phyloP scores from a whole-genome alignment of 2,888 invertebrate species.

The Drosophila infuscata region DNA sequence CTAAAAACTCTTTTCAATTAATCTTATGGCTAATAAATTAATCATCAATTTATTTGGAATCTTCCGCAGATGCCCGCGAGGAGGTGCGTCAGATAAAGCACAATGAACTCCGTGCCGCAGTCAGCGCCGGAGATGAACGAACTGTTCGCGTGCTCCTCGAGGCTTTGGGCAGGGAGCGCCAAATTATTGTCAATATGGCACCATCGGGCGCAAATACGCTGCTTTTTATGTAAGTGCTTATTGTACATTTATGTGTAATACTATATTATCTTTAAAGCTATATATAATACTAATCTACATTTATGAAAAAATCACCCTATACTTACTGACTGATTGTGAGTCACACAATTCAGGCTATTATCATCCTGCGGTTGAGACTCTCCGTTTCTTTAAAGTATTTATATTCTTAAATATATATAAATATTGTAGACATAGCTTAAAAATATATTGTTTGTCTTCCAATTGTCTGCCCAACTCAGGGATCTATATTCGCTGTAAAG shows the following conservation, averaged over 20 bases:
- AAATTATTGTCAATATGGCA: conserved; percentile 93
- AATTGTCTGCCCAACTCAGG: too few relatives aligned
- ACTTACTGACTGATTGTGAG: too few relatives aligned
- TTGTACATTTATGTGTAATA: not conserved
- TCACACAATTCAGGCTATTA: too few relatives aligned
- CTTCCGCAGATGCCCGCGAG: conserved; percentile 86
- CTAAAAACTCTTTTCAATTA: not conserved
- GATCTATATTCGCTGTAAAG: too few relatives aligned
- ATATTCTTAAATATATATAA: too few relatives aligned
- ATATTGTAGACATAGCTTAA: too few relatives aligned
- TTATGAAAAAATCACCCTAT: not conserved
- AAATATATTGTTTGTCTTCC: too few relatives aligned
- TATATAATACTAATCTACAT: not conserved
- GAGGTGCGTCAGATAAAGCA: conserved; percentile 90
- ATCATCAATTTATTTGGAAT: not conserved
- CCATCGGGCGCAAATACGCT: conserved; percentile 95
- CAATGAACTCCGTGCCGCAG: conserved; percentile 91
- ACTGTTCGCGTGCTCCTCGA: conserved; percentile 89
- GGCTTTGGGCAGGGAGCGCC: conserved; percentile 88
- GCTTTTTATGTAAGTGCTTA: conserved; percentile 91
- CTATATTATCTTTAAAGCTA: not conserved
- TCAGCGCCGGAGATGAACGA: conserved; percentile 89
- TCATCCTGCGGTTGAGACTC: too few relatives aligned
- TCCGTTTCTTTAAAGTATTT: too few relatives aligned
- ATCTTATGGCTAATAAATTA: not conserved